These are phyloP conservation scores for Pogoniulus pusillus DNA, from an alignment of 2,797 vertebrate species.

Conservation along the genomic window DNA sequence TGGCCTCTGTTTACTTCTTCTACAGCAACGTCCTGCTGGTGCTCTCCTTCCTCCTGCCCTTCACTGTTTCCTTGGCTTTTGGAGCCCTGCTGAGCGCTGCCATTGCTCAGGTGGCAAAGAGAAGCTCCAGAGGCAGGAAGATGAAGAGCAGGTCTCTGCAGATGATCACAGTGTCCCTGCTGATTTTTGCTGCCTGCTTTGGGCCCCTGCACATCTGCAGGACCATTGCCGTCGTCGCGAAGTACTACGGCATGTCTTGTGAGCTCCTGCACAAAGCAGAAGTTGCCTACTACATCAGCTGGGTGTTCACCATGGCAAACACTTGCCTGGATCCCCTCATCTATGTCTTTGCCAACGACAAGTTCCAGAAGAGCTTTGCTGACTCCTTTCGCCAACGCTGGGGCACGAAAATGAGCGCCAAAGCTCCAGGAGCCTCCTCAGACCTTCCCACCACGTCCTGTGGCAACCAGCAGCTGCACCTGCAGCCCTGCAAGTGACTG, in stretches of 20 bases:
- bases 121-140: constrained; percentile 57
- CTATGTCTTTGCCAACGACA: constrained; percentile 71
- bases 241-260: constrained; percentile 41
- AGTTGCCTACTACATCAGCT: constrained; percentile 65
- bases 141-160: constrained; percentile 74
- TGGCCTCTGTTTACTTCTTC: constrained; percentile 52
- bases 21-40: constrained; percentile 70
- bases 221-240: constrained; percentile 51
- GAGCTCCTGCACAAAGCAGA: constrained; percentile 33
- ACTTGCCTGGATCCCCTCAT: constrained; percentile 76
- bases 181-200: constrained; percentile 77
- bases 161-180: constrained; percentile 70
- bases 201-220: constrained; percentile 74
- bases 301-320: constrained; percentile 73
- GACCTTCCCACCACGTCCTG: background rate
- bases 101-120: constrained; percentile 65
- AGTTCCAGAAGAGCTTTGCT: constrained; percentile 57
- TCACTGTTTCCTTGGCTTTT: constrained; percentile 61
- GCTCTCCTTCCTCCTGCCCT: constrained; percentile 72
- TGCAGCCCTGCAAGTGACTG: background rate
- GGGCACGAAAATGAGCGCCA: background rate
- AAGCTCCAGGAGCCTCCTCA: background rate
- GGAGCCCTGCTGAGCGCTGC: constrained; percentile 67
- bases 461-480: background rate
- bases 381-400: constrained; percentile 21